phyloP scores from a whole-genome alignment of 2,888 invertebrate species.

The Ectobius pallidus region DNA sequence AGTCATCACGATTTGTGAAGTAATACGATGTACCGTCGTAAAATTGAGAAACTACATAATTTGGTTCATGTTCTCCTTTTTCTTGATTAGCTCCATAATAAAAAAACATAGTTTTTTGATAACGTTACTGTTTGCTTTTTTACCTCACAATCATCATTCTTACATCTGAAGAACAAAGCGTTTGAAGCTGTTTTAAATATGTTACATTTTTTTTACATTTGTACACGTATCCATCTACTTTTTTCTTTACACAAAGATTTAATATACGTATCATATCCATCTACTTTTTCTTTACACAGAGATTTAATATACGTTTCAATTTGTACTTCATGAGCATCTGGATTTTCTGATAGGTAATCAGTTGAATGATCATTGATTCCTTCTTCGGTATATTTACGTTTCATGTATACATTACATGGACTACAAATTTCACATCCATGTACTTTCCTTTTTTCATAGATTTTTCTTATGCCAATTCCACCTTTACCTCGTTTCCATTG shows the following conservation, averaged over 20 bases:
- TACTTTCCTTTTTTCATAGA: too few relatives aligned
- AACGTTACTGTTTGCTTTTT: background rate
- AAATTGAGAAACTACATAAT: background rate
- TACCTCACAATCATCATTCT: background rate
- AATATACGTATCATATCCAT: background rate
- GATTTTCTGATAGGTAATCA: background rate
- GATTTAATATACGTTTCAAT: background rate
- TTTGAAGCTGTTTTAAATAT: background rate
- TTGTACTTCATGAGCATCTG: background rate
- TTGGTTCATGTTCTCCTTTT: too few relatives aligned
- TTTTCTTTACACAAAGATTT: background rate
- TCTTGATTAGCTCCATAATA: too few relatives aligned
- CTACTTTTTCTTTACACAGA: background rate
- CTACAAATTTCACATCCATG: background rate
- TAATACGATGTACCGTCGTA: background rate
- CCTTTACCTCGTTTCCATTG: background rate
- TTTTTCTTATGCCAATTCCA: background rate
- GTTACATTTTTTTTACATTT: background rate
- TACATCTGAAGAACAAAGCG: background rate
- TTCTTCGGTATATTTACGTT: background rate
- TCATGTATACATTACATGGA: background rate
- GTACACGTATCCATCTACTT: background rate
- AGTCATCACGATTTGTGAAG: conserved; percentile 42
- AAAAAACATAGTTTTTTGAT: background rate
- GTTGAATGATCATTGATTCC: background rate